Conservation (phyloP, 2,888 invertebrate genomes). For the Andrena bicolor region DNA sequence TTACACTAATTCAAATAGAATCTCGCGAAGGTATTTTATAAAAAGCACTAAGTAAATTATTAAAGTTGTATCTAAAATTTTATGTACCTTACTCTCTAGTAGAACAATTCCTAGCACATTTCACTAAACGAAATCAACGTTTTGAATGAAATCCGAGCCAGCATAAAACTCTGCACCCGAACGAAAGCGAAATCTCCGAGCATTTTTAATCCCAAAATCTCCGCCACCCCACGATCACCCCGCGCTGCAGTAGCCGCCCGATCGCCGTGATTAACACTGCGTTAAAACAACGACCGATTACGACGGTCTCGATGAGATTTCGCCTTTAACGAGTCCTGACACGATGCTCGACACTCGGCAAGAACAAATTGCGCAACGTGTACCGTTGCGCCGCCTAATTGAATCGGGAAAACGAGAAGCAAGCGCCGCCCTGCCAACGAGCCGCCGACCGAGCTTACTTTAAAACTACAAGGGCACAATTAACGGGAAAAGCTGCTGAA, state of each 20-base stretch:
- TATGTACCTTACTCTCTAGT: too few species aligned
- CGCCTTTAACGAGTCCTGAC: conserved; percentile 24
- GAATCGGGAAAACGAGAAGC: neutral
- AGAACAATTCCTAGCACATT: too few species aligned
- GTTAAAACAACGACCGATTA: conserved; percentile 29
- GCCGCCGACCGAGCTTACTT: conserved; percentile 12
- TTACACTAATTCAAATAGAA: too few species aligned
- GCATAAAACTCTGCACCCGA: too few species aligned
- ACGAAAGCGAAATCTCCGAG: too few species aligned
- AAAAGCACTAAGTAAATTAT: too few species aligned
- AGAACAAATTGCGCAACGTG: conserved; percentile 22
- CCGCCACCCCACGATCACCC: neutral
- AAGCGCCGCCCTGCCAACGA: neutral
- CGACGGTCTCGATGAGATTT: conserved; percentile 12
- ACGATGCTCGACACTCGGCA: neutral
- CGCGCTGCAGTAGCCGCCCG: conserved; percentile 4
- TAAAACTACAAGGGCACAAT: conserved; percentile 17
- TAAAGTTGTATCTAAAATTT: too few species aligned
- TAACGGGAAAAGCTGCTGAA: conserved; percentile 32
- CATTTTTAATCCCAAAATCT: too few species aligned
- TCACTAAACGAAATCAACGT: too few species aligned
- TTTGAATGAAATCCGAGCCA: too few species aligned
- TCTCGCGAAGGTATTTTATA: too few species aligned
- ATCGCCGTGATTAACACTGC: conserved; percentile 46
- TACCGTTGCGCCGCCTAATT: conserved; percentile 4